Evolutionary conservation across 2,888 invertebrate genomes (phyloP).

Genomic region (Lucinisca nassula): DNA sequence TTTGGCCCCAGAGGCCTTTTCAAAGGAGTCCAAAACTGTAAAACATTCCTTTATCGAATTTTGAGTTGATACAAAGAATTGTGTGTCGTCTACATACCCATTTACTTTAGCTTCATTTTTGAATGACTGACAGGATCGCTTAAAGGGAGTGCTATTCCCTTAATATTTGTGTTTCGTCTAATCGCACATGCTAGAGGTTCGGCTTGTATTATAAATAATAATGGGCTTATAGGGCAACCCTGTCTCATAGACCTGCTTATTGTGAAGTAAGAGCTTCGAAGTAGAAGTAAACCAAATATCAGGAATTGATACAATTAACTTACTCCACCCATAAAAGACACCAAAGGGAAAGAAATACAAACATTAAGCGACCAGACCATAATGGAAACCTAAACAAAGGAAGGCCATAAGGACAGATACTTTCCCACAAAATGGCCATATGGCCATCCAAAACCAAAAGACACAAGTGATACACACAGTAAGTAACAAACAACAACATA

Average conservation of each 20-base stretch:
- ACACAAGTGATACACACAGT: no score
- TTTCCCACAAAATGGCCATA: no score
- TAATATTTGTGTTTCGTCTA: not conserved
- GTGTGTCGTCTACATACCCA: not conserved
- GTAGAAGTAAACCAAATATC: no score
- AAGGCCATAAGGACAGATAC: no score
- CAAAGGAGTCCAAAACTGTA: not conserved
- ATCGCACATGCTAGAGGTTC: not conserved
- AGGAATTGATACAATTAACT: no score
- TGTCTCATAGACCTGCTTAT: not conserved
- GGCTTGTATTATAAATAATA: not conserved
- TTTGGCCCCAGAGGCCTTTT: not conserved
- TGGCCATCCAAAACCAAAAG: no score
- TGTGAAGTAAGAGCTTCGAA: not conserved
- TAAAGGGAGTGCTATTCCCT: not conserved
- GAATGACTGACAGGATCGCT: not conserved
- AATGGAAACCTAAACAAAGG: no score
- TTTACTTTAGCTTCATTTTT: not conserved
- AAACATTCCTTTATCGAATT: not conserved
- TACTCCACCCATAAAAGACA: no score
- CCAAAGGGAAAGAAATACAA: no score
- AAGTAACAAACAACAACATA: no score
- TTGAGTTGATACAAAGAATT: not conserved
- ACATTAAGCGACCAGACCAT: no score
- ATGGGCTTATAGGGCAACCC: not conserved